Percentiles rank a stretch among this genome's conserved stretches.
These are phyloP conservation scores for Ambastaia sidthimunki DNA, from an alignment of 2,797 vertebrate genomes.

Conservation along the genomic window DNA sequence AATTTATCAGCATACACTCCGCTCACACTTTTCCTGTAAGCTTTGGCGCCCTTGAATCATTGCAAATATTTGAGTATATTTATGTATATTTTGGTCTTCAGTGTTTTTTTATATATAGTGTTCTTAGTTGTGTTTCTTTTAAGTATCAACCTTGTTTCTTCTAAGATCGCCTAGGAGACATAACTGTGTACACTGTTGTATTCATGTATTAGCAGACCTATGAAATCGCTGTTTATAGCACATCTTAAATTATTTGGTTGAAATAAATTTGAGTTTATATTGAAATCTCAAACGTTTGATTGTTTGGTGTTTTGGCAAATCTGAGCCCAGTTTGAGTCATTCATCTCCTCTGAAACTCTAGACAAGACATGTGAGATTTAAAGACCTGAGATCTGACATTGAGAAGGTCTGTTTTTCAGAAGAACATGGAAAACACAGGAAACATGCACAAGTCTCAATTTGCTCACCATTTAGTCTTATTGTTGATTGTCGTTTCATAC, in stretches of 20 bases:
- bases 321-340: neutral
- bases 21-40: neutral
- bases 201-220: too few relatives aligned
- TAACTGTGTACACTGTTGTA: too few relatives aligned
- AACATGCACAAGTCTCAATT: too few relatives aligned
- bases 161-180: neutral
- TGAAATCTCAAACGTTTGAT: neutral
- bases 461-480: neutral
- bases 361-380: neutral
- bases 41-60: slow-evolving; percentile 6
- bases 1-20: neutral
- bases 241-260: too few relatives aligned
- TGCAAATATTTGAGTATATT: neutral
- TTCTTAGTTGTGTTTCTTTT: neutral
- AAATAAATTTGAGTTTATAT: neutral
- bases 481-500: neutral
- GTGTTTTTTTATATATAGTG: neutral
- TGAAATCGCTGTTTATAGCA: too few relatives aligned
- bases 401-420: too few relatives aligned
- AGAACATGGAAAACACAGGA: too few relatives aligned
- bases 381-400: neutral
- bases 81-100: neutral
- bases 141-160: neutral
- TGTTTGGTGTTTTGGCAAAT: neutral
- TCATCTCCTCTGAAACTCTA: neutral